phyloP scores from a whole-genome alignment of 2,113 vertebrate species.

The Ariopsis seemanni region DNA sequence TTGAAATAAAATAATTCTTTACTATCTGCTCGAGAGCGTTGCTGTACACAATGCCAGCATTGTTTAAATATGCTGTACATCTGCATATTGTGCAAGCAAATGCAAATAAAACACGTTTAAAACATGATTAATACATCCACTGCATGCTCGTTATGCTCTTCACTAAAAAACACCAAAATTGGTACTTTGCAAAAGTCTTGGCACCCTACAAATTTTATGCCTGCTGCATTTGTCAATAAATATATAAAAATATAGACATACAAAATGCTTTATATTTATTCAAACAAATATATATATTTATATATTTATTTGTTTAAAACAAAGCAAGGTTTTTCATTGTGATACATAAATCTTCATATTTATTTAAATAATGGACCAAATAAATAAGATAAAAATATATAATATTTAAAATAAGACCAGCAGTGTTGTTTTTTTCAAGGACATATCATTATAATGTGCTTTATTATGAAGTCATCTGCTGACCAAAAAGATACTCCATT shows the following conservation, averaged over 20 bases:
- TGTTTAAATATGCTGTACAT: background rate
- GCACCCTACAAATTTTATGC: background rate
- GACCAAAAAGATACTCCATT: slow-evolving; percentile 1
- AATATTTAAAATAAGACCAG: background rate
- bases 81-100: background rate
- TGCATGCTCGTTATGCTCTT: no score
- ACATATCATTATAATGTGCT: background rate
- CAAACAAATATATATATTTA: background rate
- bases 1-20: background rate
- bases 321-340: no score
- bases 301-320: background rate
- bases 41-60: background rate
- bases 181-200: background rate
- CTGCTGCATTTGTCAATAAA: background rate
- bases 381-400: no score
- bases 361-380: background rate
- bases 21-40: background rate
- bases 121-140: background rate
- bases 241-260: background rate
- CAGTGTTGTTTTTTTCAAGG: background rate
- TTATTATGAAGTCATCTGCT: background rate
- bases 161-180: background rate
- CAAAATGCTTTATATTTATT: background rate
- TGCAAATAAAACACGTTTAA: background rate
- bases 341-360: background rate